Evolutionary conservation across 2,113 vertebrate species (phyloP).

Genomic region (Hydropotes inermis): DNA sequence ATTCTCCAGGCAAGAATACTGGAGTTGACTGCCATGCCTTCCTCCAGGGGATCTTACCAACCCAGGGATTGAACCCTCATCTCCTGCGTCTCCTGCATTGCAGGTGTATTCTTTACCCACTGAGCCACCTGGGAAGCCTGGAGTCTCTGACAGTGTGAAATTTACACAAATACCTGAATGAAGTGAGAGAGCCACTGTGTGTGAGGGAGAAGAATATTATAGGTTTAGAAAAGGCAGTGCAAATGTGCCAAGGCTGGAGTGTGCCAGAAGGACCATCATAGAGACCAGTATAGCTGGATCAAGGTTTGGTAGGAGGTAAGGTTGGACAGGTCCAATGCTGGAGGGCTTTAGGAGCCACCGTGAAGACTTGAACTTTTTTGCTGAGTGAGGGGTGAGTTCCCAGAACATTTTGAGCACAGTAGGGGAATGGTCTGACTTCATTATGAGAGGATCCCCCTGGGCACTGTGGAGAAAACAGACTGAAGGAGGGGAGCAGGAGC

Average conservation of each 20-base stretch:
- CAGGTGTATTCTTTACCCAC: background rate
- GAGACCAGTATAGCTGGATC: background rate
- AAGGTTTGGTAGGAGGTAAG: background rate
- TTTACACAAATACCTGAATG: slow-evolving; percentile 3
- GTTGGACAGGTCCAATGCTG: background rate
- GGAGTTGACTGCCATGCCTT: background rate
- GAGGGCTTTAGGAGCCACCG: background rate
- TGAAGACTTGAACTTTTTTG: background rate
- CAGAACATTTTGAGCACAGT: background rate
- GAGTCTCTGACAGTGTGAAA: background rate
- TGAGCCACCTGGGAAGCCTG: background rate
- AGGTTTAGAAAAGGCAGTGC: background rate
- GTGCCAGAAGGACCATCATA: background rate
- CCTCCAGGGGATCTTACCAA: background rate
- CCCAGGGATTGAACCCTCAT: background rate
- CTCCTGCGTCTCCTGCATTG: background rate
- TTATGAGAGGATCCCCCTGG: background rate
- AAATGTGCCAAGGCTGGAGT: background rate
- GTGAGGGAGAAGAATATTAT: background rate
- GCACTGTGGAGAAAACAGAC: background rate
- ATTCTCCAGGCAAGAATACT: background rate
- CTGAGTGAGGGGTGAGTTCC: background rate
- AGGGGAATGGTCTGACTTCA: background rate
- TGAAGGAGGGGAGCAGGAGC: background rate
- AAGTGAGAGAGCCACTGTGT: background rate